A percentile compares a stretch with the other conserved stretches of the same genome.
phyloP scores from a whole-genome alignment of 2,888 invertebrate genomes.

The Brachyptera risi region DNA sequence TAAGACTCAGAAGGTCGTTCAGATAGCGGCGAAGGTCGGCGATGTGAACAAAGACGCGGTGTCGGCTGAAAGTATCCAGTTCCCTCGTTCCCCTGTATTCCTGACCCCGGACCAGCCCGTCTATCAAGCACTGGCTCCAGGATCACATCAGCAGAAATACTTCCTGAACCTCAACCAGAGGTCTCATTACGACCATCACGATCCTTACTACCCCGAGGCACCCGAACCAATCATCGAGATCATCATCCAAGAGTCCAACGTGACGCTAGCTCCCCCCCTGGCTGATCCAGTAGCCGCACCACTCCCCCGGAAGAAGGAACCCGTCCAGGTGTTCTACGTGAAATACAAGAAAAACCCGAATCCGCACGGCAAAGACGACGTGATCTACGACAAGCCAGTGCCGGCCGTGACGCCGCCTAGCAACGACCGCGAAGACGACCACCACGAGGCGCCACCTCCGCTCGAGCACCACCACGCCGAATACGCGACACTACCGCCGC shows the following conservation, averaged over 20 bases:
- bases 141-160: slow-evolving; percentile 39
- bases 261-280: slow-evolving; percentile 62
- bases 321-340: slow-evolving; percentile 86
- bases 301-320: slow-evolving; percentile 58
- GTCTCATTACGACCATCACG: slow-evolving; percentile 27
- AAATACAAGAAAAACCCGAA: slow-evolving; percentile 84
- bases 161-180: slow-evolving; percentile 47
- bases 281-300: slow-evolving; percentile 48
- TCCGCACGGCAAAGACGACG: slow-evolving; percentile 47
- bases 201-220: slow-evolving; percentile 45
- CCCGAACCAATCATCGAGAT: slow-evolving; percentile 90
- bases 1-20: slow-evolving; percentile 10
- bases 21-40: background rate
- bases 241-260: slow-evolving; percentile 86
- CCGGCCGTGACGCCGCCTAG: slow-evolving; percentile 71
- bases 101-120: slow-evolving; percentile 8
- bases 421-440: slow-evolving; percentile 53
- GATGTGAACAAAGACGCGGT: background rate
- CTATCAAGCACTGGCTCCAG: slow-evolving; percentile 37
- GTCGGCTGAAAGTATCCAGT: slow-evolving; percentile 4
- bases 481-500: slow-evolving; percentile 43
- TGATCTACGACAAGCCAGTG: slow-evolving; percentile 75
- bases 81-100: slow-evolving; percentile 13
- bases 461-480: slow-evolving; percentile 30
- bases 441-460: slow-evolving; percentile 43